Evolutionary conservation across 1,140 invertebrate genomes (phyloP), one percentile per base, ranked within the genome.

Genomic region (Lethocerus indicus): DNA sequence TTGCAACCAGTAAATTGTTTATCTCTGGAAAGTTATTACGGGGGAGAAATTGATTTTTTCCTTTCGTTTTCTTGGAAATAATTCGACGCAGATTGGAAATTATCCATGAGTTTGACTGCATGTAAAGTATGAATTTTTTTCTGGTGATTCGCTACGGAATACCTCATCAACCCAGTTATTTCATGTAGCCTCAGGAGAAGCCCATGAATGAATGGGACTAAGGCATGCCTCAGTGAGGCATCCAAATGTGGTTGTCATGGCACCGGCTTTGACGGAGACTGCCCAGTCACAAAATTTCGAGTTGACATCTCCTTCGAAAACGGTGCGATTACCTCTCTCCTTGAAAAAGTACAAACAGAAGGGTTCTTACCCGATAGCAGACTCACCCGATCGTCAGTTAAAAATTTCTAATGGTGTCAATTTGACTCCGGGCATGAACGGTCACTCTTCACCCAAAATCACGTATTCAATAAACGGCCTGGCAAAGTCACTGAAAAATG

Each of bases 251-350:
- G 71, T 69, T 74, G 76, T 73, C 68, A 80, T 80, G 77, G 77
- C 77, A 67, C 77, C 77, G 67, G 77, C 76, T 69, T 67, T 79
- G 67, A 79, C 76, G 62, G 75, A 79, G 69, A 63, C 69, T 55
- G 70, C 68, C 58, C 73, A 72, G 67, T 66, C 74, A 61, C 72
- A 75, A 65, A 74, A 72, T 57, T 70, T 70, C 61, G 63, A 67
- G 23, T 47, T 53, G 20, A 44, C 42, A 12, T 44, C 42, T 16
- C 42, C 50, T 16, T 27, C 49, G n/a, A n/a, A n/a, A n/a, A n/a
- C n/a, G n/a, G n/a, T n/a, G 21, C 44, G 42, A 18, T 51, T 42
- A 18, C 42, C 44, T 21, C 36, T 51, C 13, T 46, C 42, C 35
- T 39, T 47, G 25, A 46, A 51, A 28, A 36, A 46, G 14, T 23